A percentile compares a stretch with the other conserved stretches of the same genome.
phyloP scores from a whole-genome alignment of 2,797 vertebrate genomes.

The Phoebastria nigripes region DNA sequence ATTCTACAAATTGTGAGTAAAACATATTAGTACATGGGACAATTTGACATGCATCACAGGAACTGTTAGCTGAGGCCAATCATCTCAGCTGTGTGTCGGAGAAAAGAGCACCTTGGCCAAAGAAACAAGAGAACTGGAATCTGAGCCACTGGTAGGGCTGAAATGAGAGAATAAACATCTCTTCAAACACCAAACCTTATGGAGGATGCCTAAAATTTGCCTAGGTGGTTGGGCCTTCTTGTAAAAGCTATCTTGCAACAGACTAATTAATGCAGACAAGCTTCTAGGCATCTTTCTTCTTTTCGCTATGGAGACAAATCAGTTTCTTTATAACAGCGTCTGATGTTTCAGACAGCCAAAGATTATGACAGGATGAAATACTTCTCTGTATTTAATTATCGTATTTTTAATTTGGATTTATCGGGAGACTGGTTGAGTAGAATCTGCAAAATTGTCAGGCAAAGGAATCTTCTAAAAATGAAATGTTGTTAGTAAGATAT shows the following conservation, averaged over 20 bases:
- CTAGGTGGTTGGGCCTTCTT: neutral
- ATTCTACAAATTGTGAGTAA: neutral
- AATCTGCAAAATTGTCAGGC: slow-evolving; percentile 53
- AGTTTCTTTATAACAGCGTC: neutral
- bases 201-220: neutral
- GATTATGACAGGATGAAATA: neutral
- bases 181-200: neutral
- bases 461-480: slow-evolving; percentile 68
- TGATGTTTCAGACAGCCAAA: slow-evolving; percentile 5
- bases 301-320: neutral
- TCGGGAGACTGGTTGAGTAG: slow-evolving; percentile 36
- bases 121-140: neutral
- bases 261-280: neutral
- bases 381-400: slow-evolving; percentile 49
- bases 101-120: neutral
- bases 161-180: neutral
- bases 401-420: slow-evolving; percentile 64
- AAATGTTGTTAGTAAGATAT: slow-evolving; percentile 17
- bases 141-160: neutral
- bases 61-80: neutral
- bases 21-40: neutral
- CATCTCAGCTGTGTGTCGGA: neutral
- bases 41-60: neutral
- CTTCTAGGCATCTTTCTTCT: neutral
- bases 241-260: neutral